These are phyloP conservation scores for Sisor rabdophorus DNA, from an alignment of 2,113 vertebrate species.

Conservation along the genomic window DNA sequence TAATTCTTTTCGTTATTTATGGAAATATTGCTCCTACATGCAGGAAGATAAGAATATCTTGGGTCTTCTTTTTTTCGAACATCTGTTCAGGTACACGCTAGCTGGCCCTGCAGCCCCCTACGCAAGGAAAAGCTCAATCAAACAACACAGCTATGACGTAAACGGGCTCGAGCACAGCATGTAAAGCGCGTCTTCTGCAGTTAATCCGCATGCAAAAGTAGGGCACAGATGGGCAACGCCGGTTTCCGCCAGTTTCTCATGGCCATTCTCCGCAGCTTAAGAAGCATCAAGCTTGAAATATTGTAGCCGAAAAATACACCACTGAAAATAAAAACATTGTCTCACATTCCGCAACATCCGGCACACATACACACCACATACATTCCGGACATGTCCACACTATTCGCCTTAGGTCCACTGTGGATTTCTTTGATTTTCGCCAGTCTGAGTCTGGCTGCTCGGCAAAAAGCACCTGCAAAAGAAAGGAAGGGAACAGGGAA, in stretches of 20 bases:
- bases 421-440: neutral
- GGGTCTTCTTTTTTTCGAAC: neutral
- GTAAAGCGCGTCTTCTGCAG: conserved; percentile 14
- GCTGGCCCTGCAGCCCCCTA: neutral
- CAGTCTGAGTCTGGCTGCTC: neutral
- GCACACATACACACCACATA: neutral
- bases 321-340: neutral
- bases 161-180: neutral
- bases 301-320: neutral
- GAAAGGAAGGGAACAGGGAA: neutral
- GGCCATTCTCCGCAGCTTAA: conserved; percentile 7
- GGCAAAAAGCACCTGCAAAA: neutral
- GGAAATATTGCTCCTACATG: neutral
- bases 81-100: conserved; percentile 17
- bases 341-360: neutral
- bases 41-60: neutral
- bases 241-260: conserved; percentile 10
- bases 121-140: neutral
- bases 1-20: neutral
- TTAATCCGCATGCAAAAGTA: conserved; percentile 37
- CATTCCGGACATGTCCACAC: neutral
- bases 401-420: neutral
- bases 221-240: conserved; percentile 33
- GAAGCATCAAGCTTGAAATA: neutral
- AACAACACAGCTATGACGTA: neutral